A percentile compares a stretch with the other conserved stretches of the same genome.
phyloP scores from a whole-genome alignment of 2,888 invertebrate genomes.

The Nudaria mundana region DNA sequence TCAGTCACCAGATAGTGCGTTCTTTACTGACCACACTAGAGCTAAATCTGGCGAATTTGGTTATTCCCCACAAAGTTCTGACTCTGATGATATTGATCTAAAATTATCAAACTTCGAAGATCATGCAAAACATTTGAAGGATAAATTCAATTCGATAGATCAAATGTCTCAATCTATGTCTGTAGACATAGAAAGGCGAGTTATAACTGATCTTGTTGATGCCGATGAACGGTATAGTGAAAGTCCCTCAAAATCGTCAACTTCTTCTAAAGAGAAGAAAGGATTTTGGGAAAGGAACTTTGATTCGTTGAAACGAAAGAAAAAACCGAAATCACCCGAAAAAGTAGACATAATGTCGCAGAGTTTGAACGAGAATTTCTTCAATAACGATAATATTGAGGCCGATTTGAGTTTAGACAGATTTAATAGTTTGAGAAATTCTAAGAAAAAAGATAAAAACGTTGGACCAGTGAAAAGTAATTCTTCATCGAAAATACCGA shows the following conservation, averaged over 20 bases:
- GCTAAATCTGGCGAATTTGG: slow-evolving; percentile 73
- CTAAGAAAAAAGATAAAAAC: slow-evolving; percentile 65
- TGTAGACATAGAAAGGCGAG: slow-evolving; percentile 68
- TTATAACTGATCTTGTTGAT: slow-evolving; percentile 48
- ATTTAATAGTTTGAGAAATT: slow-evolving; percentile 69
- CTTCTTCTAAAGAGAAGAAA: slow-evolving; percentile 72
- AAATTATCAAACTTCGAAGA: slow-evolving; percentile 63
- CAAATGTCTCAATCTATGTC: slow-evolving; percentile 80
- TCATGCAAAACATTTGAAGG: slow-evolving; percentile 65
- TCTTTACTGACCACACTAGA: slow-evolving; percentile 79
- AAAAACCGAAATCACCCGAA: slow-evolving; percentile 62
- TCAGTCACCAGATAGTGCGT: slow-evolving; percentile 73
- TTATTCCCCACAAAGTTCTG: slow-evolving; percentile 73
- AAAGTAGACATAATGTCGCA: slow-evolving; percentile 77
- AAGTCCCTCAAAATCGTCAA: slow-evolving; percentile 68
- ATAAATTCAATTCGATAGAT: slow-evolving; percentile 75
- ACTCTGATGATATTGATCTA: slow-evolving; percentile 69
- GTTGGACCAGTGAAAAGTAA: slow-evolving; percentile 62
- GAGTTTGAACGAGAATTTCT: slow-evolving; percentile 77
- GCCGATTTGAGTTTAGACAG: slow-evolving; percentile 61
- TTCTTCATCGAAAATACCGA: slow-evolving; percentile 75
- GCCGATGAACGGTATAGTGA: slow-evolving; percentile 49
- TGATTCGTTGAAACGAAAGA: slow-evolving; percentile 73
- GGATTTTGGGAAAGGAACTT: slow-evolving; percentile 79
- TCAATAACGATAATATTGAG: slow-evolving; percentile 75